Evolutionary conservation across 2,113 vertebrate species (phyloP), one percentile per base, ranked within the genome.

Genomic region (Rallus limicola): DNA sequence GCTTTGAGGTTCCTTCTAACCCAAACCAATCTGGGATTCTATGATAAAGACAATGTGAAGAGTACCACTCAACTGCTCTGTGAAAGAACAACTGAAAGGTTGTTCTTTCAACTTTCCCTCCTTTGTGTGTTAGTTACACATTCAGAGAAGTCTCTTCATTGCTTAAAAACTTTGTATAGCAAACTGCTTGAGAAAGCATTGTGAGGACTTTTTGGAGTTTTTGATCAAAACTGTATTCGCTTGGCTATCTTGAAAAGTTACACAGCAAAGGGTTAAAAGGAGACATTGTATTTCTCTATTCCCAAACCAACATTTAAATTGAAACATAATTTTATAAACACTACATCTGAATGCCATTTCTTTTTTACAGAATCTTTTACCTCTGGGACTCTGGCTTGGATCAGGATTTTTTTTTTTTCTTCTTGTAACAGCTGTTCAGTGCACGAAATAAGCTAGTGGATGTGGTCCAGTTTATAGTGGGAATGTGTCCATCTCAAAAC

Each of bases 401-500:
- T 91, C 40, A 50, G 48, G 31, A 20, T 75, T 55, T 25, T 67
- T 92, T 86, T n/a, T n/a, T 79, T 78, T 79, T 55, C 23, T 36
- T 52, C 72, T 72, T 60, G 75, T 53, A 72, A 71, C 95, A 97
- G 95, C 95, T 96, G 94, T 59, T 86, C 85, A 77, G 65, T 87
- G 80, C 84, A 82, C 78, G 85, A 91, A 95, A 97, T 93, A 89
- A 86, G 77, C 92, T 33, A 65, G 94, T 96, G 95, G 96, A 97
- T 81, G 33, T 62, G 13, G 63, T 97, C 97, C 96, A 97, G 97
- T 92, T 96, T 83, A 56, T 90, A 97, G 96, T 93, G 92, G 96
- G 94, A 96, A 95, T 88, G 82, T 92, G 92, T 95, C 95, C 79
- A 82, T 94, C 75, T 65, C 90, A 75, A 96, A 96, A 91, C 79